These are phyloP conservation scores for Drosophila sulfurigaster DNA, from an alignment of 1,140 invertebrate species.

Conservation along the genomic window DNA sequence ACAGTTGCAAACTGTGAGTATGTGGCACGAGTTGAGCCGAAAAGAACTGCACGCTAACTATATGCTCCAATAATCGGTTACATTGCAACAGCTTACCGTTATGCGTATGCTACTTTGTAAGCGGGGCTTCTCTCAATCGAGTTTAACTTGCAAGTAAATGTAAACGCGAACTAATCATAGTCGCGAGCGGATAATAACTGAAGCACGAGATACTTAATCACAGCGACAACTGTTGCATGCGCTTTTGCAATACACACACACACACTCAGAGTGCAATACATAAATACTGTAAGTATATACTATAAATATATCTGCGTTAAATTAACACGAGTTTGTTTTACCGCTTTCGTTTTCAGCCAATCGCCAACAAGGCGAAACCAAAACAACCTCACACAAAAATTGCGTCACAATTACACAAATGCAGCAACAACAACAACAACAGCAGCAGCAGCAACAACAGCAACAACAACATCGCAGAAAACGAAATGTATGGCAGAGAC, in stretches of 20 bases:
- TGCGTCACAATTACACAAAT: conserved; percentile 80
- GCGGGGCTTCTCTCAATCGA: conserved; percentile 11
- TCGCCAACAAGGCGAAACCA: conserved; percentile 64
- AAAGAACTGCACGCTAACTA: conserved; percentile 16
- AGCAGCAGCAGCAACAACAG: conserved; percentile 27
- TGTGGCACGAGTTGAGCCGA: conserved; percentile 3
- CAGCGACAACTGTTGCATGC: conserved; percentile 19
- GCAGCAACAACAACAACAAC: conserved; percentile 63
- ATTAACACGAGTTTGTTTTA: conserved; percentile 38
- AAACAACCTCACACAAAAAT: conserved; percentile 69
- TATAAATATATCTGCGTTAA: conserved; percentile 21
- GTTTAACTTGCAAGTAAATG: conserved; percentile 2
- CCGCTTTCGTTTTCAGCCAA: conserved; percentile 74
- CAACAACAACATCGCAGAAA: conserved; percentile 48
- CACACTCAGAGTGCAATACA: neutral
- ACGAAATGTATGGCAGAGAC: conserved; percentile 66
- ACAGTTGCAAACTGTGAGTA: neutral
- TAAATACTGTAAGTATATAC: no score
- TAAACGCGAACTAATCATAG: conserved; percentile 53
- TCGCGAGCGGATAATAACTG: conserved; percentile 68
- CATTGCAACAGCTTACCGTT: conserved; percentile 35
- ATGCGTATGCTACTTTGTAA: conserved; percentile 15
- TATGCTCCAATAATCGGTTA: conserved; percentile 36
- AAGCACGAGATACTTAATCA: conserved; percentile 15
- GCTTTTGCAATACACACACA: conserved; percentile 34